Conservation (phyloP, 2,797 vertebrate species). For the Nyctibius grandis region DNA sequence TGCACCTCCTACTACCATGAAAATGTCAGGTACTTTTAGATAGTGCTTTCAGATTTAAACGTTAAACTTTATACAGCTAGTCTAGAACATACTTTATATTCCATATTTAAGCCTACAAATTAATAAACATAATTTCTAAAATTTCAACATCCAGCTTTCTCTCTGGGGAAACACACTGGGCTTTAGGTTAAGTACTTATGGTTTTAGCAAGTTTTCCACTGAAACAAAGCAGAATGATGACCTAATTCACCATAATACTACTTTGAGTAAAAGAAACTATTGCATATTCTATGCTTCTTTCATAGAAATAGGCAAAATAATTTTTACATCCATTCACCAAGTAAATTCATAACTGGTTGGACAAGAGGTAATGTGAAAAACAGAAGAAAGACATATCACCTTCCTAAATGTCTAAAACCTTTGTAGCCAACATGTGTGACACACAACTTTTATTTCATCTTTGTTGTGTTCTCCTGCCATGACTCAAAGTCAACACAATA, state of each 20-base stretch:
- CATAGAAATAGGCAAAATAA: not conserved
- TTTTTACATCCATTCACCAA: not conserved
- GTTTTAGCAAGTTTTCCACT: not conserved
- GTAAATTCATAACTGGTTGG: not conserved
- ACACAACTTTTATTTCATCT: not conserved
- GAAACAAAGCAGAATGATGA: not conserved
- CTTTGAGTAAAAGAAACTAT: not conserved
- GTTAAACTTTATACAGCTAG: not conserved
- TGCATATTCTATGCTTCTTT: not conserved
- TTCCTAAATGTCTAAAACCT: not conserved
- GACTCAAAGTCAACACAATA: constrained; percentile 13
- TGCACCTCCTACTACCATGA: not conserved
- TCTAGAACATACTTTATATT: not conserved
- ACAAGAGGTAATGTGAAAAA: not conserved
- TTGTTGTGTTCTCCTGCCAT: not conserved
- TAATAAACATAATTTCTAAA: not conserved
- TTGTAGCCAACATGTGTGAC: not conserved
- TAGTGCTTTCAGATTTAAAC: not conserved
- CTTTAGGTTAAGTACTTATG: not conserved
- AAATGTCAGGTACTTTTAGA: not conserved
- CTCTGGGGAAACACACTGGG: not conserved
- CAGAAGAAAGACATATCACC: not conserved
- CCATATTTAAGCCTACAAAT: not conserved
- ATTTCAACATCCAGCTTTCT: not conserved
- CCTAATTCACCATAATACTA: not conserved